Evolutionary conservation across 2,797 vertebrate genomes (phyloP).

Genomic region (Valencia hispanica): DNA sequence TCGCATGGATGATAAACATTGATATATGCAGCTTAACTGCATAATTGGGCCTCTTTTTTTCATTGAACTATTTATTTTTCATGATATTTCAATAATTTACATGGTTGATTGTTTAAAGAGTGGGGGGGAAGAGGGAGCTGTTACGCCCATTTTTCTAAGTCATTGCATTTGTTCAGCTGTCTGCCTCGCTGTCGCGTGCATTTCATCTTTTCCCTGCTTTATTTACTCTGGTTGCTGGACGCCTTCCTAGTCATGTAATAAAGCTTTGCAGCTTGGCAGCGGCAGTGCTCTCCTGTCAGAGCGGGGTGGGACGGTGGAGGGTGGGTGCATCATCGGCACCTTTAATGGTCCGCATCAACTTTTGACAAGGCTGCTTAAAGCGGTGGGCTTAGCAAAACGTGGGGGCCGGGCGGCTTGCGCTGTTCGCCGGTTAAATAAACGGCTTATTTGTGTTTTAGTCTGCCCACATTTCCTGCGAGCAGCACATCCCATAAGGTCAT

Average conservation of each 20-base stretch:
- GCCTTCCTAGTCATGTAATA: conserved; percentile 75
- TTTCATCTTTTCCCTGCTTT: conserved; percentile 75
- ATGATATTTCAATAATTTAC: conserved; percentile 81
- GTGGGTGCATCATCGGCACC: conserved; percentile 59
- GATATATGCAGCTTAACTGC: conserved; percentile 67
- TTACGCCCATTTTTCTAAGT: conserved; percentile 76
- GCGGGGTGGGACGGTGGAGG: conserved; percentile 4
- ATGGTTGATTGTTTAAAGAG: conserved; percentile 77
- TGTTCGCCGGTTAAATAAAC: conserved; percentile 58
- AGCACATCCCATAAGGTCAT: conserved; percentile 33
- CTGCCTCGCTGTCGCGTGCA: conserved; percentile 68
- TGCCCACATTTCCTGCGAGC: conserved; percentile 38
- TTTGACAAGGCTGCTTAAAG: conserved; percentile 73
- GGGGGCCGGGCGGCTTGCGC: conserved; percentile 44
- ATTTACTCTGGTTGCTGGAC: conserved; percentile 80
- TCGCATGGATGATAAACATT: conserved; percentile 39
- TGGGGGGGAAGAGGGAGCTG: conserved; percentile 60
- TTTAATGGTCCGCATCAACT: conserved; percentile 72
- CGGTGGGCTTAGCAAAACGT: conserved; percentile 63
- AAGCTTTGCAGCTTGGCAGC: conserved; percentile 71
- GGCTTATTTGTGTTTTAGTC: conserved; percentile 58
- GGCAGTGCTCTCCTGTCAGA: conserved; percentile 65
- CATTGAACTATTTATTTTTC: conserved; percentile 78
- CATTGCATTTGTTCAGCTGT: conserved; percentile 81
- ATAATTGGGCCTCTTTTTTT: conserved; percentile 68